Conservation (phyloP, 2,113 vertebrate genomes). For the Anas platyrhynchos region DNA sequence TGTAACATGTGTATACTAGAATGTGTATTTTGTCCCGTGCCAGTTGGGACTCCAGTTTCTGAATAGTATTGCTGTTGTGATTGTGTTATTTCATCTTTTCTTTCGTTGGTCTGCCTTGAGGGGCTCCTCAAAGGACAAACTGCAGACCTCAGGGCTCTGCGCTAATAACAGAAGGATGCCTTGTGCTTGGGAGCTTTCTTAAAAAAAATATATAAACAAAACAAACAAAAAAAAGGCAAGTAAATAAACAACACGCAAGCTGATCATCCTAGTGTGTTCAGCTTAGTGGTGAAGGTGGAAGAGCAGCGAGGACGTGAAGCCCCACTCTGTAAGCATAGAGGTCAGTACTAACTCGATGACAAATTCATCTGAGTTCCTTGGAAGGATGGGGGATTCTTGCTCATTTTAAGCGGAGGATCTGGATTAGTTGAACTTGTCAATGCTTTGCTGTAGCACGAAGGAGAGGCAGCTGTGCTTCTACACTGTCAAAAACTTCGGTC, state of each 20-base stretch:
- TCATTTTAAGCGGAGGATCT: not conserved
- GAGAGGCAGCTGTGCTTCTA: not conserved
- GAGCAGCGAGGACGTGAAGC: not conserved
- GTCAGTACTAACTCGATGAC: not conserved
- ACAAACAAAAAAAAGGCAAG: not conserved
- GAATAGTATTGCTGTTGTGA: not conserved
- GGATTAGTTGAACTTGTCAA: not conserved
- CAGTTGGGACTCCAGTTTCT: not conserved
- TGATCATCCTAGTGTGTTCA: not conserved
- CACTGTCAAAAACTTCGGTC: not conserved
- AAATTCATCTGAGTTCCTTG: not conserved
- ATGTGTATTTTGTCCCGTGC: not conserved
- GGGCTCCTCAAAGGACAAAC: not conserved
- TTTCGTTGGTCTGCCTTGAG: accelerated
- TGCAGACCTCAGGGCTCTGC: not conserved
- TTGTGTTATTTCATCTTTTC: not conserved
- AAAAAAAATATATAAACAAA: not conserved
- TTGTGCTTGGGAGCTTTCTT: not conserved
- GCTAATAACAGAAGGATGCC: not conserved
- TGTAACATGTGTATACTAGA: not conserved
- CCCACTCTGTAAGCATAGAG: not conserved
- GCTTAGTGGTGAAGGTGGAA: not conserved
- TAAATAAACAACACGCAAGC: not conserved
- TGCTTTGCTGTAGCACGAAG: not conserved
- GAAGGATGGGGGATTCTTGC: accelerated